Conservation (phyloP, 2,113 vertebrate species). For the Amphiprion ocellaris region DNA sequence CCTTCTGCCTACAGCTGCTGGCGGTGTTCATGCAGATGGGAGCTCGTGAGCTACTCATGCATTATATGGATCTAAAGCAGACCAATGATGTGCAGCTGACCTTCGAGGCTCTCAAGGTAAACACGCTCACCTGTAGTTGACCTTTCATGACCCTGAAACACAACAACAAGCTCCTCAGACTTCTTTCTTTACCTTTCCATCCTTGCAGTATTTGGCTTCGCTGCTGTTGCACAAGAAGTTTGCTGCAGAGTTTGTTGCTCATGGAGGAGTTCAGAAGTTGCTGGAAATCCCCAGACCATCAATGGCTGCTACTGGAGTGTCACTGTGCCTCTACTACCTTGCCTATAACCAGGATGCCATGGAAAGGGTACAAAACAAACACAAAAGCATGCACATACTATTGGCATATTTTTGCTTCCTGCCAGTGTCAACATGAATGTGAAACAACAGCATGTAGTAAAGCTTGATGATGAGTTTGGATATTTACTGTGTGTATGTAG, state of each 20-base stretch:
- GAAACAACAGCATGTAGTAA: too few relatives aligned
- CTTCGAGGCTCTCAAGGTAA: slow-evolving; percentile 98
- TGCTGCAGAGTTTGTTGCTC: slow-evolving; percentile 98
- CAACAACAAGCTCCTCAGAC: background rate
- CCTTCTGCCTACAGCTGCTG: slow-evolving; percentile 85
- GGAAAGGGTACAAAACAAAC: slow-evolving; percentile 90
- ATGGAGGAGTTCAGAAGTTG: slow-evolving; percentile 97
- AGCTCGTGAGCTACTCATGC: slow-evolving; percentile 96
- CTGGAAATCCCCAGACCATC: slow-evolving; percentile 98
- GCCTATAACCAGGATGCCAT: slow-evolving; percentile 99
- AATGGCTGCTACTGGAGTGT: slow-evolving; percentile 98
- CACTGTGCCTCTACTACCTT: slow-evolving; percentile 98
- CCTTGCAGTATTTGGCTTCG: slow-evolving; percentile 93
- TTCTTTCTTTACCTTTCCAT: background rate
- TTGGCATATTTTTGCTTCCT: background rate
- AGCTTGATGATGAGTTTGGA: too few relatives aligned
- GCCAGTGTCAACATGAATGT: background rate
- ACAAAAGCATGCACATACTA: background rate
- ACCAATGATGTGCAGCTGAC: slow-evolving; percentile 98
- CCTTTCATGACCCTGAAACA: background rate
- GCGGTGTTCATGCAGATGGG: slow-evolving; percentile 99
- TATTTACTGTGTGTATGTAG: background rate
- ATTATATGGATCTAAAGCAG: slow-evolving; percentile 97
- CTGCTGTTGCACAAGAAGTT: slow-evolving; percentile 98
- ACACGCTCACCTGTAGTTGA: background rate